Evolutionary conservation across 2,888 invertebrate species (phyloP).

Genomic region (Pristionchus arcanus): DNA sequence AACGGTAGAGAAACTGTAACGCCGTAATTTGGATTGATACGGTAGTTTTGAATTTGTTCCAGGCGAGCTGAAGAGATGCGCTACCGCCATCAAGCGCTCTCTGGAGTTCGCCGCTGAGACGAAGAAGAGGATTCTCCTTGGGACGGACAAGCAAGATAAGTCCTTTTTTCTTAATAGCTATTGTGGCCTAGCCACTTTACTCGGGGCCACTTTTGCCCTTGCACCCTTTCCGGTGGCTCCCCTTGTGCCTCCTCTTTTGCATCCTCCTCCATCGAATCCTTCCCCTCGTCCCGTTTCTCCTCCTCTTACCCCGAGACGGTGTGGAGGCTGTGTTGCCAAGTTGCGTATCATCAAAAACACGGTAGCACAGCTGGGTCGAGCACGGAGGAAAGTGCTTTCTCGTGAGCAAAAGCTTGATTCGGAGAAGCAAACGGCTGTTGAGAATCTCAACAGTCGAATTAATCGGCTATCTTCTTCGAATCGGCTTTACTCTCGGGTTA

Average conservation of each 20-base stretch:
- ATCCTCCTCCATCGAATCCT: not conserved
- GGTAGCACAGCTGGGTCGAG: conserved; percentile 16
- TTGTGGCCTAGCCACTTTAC: not conserved
- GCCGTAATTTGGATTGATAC: too few species aligned
- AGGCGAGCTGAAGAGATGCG: not conserved
- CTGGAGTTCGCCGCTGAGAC: not conserved
- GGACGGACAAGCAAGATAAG: too few species aligned
- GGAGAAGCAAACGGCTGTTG: not conserved
- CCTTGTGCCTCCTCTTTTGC: too few species aligned
- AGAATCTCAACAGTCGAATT: not conserved
- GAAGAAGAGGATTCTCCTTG: not conserved
- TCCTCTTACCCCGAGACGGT: not conserved
- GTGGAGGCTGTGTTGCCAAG: not conserved
- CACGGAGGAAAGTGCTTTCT: not conserved
- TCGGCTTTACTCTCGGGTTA: not conserved
- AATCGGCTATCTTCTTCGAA: not conserved
- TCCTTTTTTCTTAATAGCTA: too few species aligned
- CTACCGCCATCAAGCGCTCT: not conserved
- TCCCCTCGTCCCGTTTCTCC: not conserved
- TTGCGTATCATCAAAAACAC: not conserved
- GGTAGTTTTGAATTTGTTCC: too few species aligned
- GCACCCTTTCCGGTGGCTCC: not conserved
- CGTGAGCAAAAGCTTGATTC: not conserved
- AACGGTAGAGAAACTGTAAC: too few species aligned
- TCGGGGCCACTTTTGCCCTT: not conserved